Percentiles rank a stretch among this genome's conserved stretches.
These are phyloP conservation scores for Macrobrachium rosenbergii DNA, from an alignment of 1,140 invertebrate species.

Conservation along the genomic window DNA sequence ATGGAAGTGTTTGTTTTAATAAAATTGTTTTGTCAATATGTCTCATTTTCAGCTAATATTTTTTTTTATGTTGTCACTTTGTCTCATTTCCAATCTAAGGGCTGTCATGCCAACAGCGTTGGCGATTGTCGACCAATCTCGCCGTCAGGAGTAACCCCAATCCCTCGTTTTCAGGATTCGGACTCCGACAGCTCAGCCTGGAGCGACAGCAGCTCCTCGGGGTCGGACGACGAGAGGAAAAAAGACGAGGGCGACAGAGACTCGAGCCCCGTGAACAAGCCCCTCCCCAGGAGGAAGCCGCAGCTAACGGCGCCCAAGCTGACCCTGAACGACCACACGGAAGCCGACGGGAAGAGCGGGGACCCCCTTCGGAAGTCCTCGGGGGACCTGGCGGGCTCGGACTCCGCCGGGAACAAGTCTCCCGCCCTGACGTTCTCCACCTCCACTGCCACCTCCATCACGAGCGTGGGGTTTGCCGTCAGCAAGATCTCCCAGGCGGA, in stretches of 20 bases:
- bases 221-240: slow-evolving; percentile 61
- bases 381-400: background rate
- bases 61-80: background rate
- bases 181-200: slow-evolving; percentile 60
- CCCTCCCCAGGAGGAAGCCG: slow-evolving; percentile 63
- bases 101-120: background rate
- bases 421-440: slow-evolving; percentile 43
- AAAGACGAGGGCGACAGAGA: slow-evolving; percentile 61
- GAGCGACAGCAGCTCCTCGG: slow-evolving; percentile 62
- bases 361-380: slow-evolving; percentile 24
- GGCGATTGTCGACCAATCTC: background rate
- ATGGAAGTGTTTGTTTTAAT: too few species aligned
- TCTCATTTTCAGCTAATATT: too few species aligned
- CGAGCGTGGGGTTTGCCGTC: slow-evolving; percentile 51
- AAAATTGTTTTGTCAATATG: too few species aligned
- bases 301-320: slow-evolving; percentile 62
- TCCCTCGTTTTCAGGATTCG: slow-evolving; percentile 46
- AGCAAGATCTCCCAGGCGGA: slow-evolving; percentile 28
- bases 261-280: slow-evolving; percentile 60
- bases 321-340: slow-evolving; percentile 36
- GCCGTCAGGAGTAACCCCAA: background rate
- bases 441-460: slow-evolving; percentile 29
- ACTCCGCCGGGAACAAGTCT: slow-evolving; percentile 20
- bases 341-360: background rate
- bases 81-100: background rate